Conservation (phyloP, 2,797 vertebrate genomes). For the Rhinoraja longicauda region DNA sequence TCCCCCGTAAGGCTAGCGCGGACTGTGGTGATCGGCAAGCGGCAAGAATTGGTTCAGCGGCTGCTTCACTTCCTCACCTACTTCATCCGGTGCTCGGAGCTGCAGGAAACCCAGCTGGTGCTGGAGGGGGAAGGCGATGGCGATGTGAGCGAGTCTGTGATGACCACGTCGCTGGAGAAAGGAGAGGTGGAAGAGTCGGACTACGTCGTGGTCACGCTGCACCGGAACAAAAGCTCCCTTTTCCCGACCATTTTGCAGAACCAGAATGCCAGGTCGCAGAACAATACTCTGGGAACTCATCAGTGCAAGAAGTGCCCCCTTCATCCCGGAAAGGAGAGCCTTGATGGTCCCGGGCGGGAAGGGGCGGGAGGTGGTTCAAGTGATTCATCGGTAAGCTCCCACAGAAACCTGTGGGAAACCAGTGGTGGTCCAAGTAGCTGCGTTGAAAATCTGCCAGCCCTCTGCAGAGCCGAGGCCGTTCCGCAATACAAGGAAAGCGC, state of each 20-base stretch:
- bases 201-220: slow-evolving; percentile 91
- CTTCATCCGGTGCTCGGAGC: slow-evolving; percentile 95
- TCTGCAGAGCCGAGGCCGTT: slow-evolving; percentile 52
- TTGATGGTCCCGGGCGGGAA: slow-evolving; percentile 50
- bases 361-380: slow-evolving; percentile 45
- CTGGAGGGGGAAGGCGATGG: slow-evolving; percentile 90
- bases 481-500: slow-evolving; percentile 56
- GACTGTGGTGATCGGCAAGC: slow-evolving; percentile 85
- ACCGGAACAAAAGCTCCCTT: slow-evolving; percentile 80
- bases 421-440: slow-evolving; percentile 42
- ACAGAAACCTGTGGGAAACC: slow-evolving; percentile 44
- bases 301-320: slow-evolving; percentile 72
- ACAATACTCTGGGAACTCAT: slow-evolving; percentile 68
- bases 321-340: slow-evolving; percentile 50
- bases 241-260: slow-evolving; percentile 49
- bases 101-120: slow-evolving; percentile 87
- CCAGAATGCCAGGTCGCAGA: slow-evolving; percentile 60
- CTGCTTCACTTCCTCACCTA: slow-evolving; percentile 95
- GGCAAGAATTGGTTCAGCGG: slow-evolving; percentile 90
- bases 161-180: slow-evolving; percentile 89
- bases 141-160: slow-evolving; percentile 91
- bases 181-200: slow-evolving; percentile 96
- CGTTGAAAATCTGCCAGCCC: slow-evolving; percentile 47
- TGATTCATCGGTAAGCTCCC: slow-evolving; percentile 38
- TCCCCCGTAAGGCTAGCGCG: slow-evolving; percentile 85